Conservation (phyloP, 2,113 vertebrate genomes). For the Acanthisitta chloris region DNA sequence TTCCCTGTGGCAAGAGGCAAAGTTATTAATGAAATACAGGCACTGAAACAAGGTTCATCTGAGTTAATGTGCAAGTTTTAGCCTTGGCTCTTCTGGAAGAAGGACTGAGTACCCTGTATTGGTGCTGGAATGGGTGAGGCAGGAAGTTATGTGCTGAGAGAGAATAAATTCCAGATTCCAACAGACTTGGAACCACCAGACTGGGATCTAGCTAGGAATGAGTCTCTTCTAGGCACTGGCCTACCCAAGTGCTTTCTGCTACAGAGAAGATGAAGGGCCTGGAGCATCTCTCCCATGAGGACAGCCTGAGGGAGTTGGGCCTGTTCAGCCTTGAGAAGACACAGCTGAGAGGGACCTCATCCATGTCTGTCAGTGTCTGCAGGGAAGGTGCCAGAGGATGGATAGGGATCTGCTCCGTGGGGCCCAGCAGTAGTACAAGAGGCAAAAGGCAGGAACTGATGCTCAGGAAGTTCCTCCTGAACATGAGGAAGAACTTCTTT, state of each 20-base stretch:
- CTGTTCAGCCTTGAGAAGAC: background rate
- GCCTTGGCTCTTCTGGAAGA: background rate
- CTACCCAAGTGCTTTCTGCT: background rate
- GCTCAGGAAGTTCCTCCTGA: background rate
- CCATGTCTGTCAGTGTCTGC: background rate
- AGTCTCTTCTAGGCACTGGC: background rate
- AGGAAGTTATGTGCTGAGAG: no score
- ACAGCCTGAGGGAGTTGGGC: background rate
- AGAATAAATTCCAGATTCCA: background rate
- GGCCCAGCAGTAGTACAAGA: background rate
- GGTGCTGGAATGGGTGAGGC: background rate
- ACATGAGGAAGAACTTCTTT: background rate
- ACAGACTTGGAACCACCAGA: no score
- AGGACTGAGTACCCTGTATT: rapidly evolving
- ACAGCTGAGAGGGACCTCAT: background rate
- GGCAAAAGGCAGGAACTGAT: background rate
- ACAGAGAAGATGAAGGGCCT: rapidly evolving
- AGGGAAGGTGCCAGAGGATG: background rate
- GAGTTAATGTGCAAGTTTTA: background rate
- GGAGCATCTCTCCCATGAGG: background rate
- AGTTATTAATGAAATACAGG: rapidly evolving
- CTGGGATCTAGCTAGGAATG: background rate
- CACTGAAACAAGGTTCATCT: background rate
- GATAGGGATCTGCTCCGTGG: background rate
- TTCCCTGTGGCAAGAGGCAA: background rate